Evolutionary conservation across 2,797 vertebrate species (phyloP).

Genomic region (Eulemur coronatus): DNA sequence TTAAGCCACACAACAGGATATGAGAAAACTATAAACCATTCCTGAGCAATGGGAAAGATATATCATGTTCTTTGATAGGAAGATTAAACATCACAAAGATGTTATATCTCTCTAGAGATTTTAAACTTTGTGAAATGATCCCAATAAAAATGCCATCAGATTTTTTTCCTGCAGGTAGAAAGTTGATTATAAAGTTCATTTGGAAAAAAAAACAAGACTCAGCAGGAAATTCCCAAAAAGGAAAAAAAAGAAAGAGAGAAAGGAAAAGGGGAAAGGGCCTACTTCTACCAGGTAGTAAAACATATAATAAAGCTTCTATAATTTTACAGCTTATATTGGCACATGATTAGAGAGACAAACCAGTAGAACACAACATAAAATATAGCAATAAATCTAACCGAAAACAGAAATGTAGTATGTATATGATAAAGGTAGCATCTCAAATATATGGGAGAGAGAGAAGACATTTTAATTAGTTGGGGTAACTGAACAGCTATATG

Average conservation of each 20-base stretch:
- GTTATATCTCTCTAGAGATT: background rate
- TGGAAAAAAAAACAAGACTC: background rate
- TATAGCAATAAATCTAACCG: background rate
- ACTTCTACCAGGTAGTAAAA: background rate
- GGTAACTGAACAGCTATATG: background rate
- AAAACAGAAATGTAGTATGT: background rate
- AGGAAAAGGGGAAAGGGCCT: background rate
- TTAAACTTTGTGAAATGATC: background rate
- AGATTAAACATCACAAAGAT: background rate
- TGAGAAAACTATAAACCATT: no score
- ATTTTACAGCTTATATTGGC: background rate
- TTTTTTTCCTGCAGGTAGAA: background rate
- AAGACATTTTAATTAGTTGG: background rate
- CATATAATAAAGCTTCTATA: background rate
- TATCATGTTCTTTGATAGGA: background rate
- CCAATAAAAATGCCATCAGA: background rate
- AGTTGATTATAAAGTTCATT: background rate
- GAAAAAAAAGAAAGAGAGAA: background rate
- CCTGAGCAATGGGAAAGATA: no score
- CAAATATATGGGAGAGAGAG: background rate
- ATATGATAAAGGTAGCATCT: background rate
- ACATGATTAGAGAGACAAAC: background rate
- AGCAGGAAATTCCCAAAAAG: background rate
- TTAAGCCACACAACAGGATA: no score
- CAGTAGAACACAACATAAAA: background rate